Base-by-base conservation (phyloP, 2,888 invertebrate genomes). In the Drosophila tripunctata region DNA sequence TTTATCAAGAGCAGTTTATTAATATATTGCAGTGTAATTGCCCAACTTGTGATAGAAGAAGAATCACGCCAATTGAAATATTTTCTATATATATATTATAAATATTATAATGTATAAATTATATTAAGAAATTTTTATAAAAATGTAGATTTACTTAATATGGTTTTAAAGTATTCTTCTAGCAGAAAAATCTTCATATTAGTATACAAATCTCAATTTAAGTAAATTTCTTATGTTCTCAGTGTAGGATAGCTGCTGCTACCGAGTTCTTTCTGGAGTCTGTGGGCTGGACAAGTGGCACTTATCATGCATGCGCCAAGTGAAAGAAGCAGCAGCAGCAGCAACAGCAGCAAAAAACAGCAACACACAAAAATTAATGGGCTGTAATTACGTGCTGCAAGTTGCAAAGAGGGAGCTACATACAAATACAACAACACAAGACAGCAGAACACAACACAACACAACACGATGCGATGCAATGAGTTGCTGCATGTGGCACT, bases 261-360 rank as follows among this genome's bases (percentile, higher is more conserved):
- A 60, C 35, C 31, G 40, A 38, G 40, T 30, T 40, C 55, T 45
- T 21, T 15, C 36, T 44, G 61, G 67, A 58, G 67, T 72, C 73
- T 73, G 70, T 61, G 71, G 76, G 66, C 55, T 43, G 77, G 63
- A 57, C 78, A 82, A 79, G 76, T 70, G 75, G 86, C 83, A 86
- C 86, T 82, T 83, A 79, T 73, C 83, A 71, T 71, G 65, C 75
- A 73, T 82, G 68, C 73, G 69, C 72, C 85, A 77, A 83, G 81
- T 80, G 76, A 67, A 71, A 80, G 67, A 74, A 71, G 45, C 40
- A 48, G 54, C 51, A 27, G 24, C 40, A 31, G 21, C 10, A 60
- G 24, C n/a, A 10, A 3, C 45, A 40, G 33, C 41, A 44, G 38
- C 51, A 52, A 33, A 31, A 51, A 33, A 47, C n/a, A 61, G 47